Conservation (phyloP, 1,140 invertebrate species). For the Zeugodacus cucurbitae region DNA sequence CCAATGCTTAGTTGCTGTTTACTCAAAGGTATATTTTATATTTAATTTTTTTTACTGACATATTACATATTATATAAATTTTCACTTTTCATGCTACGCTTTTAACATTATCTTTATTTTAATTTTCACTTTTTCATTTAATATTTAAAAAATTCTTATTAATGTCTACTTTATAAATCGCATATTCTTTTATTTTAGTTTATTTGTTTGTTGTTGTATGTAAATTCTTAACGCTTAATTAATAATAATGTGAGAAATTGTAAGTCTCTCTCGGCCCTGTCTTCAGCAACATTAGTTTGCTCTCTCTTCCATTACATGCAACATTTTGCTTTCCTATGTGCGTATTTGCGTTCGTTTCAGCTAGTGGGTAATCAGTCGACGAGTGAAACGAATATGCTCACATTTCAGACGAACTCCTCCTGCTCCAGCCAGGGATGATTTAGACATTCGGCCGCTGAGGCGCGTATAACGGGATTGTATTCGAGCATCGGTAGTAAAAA, state of each 20-base stretch:
- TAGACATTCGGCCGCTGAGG: constrained; percentile 92
- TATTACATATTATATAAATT: not conserved
- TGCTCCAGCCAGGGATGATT: constrained; percentile 93
- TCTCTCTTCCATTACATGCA: not conserved
- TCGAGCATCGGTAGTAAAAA: constrained; percentile 96
- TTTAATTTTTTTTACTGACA: not conserved
- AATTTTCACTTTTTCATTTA: not conserved
- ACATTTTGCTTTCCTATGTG: not conserved
- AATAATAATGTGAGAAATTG: constrained; percentile 21
- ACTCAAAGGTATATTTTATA: constrained; percentile 45
- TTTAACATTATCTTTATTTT: not conserved
- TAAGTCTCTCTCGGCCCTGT: not conserved
- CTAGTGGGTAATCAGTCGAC: not conserved
- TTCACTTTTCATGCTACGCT: not conserved
- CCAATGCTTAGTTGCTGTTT: constrained; percentile 50
- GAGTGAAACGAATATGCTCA: not conserved
- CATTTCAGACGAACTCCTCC: constrained; percentile 61
- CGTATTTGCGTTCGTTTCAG: constrained; percentile 25
- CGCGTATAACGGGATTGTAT: constrained; percentile 91
- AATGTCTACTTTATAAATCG: constrained; percentile 6
- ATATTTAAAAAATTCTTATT: not conserved
- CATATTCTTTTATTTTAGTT: not conserved
- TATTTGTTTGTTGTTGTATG: not conserved
- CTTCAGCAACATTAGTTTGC: not conserved
- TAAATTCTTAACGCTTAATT: constrained; percentile 20